Percentiles rank a stretch among this genome's conserved stretches.
Evolutionary conservation across 1,140 invertebrate species (phyloP).

Genomic region (Proales similis): DNA sequence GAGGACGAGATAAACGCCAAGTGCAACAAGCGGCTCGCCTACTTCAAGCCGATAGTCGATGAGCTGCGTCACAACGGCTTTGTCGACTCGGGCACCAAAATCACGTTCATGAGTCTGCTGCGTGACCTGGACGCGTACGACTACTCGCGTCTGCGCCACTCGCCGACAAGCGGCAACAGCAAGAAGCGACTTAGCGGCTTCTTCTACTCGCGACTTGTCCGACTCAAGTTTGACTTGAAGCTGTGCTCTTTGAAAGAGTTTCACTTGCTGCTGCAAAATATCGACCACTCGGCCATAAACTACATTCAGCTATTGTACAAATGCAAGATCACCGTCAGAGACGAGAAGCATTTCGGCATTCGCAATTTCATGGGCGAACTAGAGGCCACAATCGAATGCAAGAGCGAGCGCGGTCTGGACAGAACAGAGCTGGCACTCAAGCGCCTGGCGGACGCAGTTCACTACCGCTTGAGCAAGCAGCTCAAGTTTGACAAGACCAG

Average conservation of each 20-base stretch:
- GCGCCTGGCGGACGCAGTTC: conserved; percentile 21
- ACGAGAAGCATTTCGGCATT: conserved; percentile 20
- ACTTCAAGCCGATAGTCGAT: conserved; percentile 5
- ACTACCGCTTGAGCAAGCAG: conserved; percentile 15
- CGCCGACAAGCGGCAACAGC: neutral
- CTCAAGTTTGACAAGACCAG: neutral
- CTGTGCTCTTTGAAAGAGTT: conserved; percentile 36
- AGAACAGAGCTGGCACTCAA: conserved; percentile 27
- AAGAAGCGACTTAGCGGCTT: conserved; percentile 31
- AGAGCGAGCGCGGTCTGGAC: conserved; percentile 23
- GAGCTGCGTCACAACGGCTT: neutral
- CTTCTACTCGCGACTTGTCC: conserved; percentile 20
- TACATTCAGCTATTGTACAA: conserved; percentile 27
- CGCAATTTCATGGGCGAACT: conserved; percentile 37
- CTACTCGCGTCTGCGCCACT: conserved; percentile 4
- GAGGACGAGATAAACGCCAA: too few relatives aligned
- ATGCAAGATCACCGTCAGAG: conserved; percentile 30
- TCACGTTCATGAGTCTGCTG: conserved; percentile 19
- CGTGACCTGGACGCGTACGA: neutral
- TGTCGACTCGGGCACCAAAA: conserved; percentile 34
- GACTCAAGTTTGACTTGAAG: conserved; percentile 30
- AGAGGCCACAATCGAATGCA: conserved; percentile 22
- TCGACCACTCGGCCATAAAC: conserved; percentile 27
- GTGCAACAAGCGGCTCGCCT: neutral
- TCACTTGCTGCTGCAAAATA: conserved; percentile 6